Base-by-base conservation (phyloP, 2,797 vertebrate species). In the Pitangus sulphuratus region DNA sequence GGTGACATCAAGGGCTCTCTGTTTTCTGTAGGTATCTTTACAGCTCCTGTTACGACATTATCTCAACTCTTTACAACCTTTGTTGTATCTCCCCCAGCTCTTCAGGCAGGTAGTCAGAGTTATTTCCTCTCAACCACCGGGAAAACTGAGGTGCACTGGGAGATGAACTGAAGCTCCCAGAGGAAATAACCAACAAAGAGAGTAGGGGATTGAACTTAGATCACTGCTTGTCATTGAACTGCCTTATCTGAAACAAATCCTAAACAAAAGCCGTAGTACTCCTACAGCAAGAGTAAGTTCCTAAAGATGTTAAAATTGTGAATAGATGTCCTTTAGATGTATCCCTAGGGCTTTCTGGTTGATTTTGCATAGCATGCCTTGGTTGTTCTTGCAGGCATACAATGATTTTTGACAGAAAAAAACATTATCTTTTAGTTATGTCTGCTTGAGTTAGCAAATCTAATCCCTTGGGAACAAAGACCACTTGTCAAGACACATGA, bases 101-200 rank as follows among this genome's bases (percentile, higher is more conserved):
- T 56, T 81, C 54, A 78, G 77, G 8, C 31, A 75, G 70, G 68
- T 37, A 2, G 2, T 37, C 26, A 20, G 22, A 84, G 50, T 53
- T 69, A 42, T 42, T 84, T 35, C 24, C 1, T 0, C 77, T 56
- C 1, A 3, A 20, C 21, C 0, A 0, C 48, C 69, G 66, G 81
- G 70, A 76, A 93, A 65, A 85, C 0, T 53, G 75, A 53, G 61
- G 47, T 9, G 11, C 35, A 15, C 6, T 50, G 45, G 81, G 11
- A 60, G n/a, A 78, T 2, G 4, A 12, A 28, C 15, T 0, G 2
- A 81, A 53, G 37, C 57, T 61, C 57, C 37, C 53, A 81, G 28
- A 53, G 51, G 57, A 92, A 95, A 94, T 40, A 83, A 77, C 6
- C 3, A 54, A 14, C 18, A 61, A 57, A 68, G 37, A 31, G 75